Evolutionary conservation across 1,140 invertebrate genomes (phyloP).

Genomic region (Drosophila bifasciata): DNA sequence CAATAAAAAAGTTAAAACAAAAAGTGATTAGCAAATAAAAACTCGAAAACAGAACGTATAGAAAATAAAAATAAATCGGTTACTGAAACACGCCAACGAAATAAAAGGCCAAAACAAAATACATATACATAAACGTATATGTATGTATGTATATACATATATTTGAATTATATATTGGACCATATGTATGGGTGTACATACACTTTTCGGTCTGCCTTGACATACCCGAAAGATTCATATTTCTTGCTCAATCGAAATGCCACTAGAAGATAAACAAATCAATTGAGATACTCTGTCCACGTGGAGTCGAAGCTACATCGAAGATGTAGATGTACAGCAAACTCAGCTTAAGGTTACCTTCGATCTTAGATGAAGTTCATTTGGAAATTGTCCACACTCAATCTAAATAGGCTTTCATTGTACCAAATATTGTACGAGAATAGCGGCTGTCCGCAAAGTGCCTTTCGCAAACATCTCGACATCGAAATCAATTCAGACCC

Average conservation of each 20-base stretch:
- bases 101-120: conserved; percentile 23
- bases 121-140: conserved; percentile 9
- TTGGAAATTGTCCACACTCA: conserved; percentile 22
- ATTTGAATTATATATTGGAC: conserved; percentile 42
- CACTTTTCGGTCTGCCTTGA: conserved; percentile 40
- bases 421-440: conserved; percentile 54
- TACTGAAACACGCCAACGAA: conserved; percentile 47
- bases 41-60: conserved; percentile 24
- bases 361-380: conserved; percentile 21
- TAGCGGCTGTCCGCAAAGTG: conserved; percentile 37
- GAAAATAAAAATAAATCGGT: conserved; percentile 62
- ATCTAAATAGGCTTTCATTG: conserved; percentile 52
- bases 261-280: conserved; percentile 25
- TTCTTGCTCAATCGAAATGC: conserved; percentile 38
- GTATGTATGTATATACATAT: conserved; percentile 13
- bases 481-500: conserved; percentile 43
- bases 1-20: conserved; percentile 24
- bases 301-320: background rate
- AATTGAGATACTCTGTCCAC: conserved; percentile 23
- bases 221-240: conserved; percentile 21
- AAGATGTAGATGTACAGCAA: background rate
- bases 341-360: background rate
- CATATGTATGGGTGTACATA: conserved; percentile 15
- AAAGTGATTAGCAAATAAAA: conserved; percentile 39
- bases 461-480: conserved; percentile 49